phyloP scores from a whole-genome alignment of 2,888 invertebrate species.

The Rhorus exstirpatorius region DNA sequence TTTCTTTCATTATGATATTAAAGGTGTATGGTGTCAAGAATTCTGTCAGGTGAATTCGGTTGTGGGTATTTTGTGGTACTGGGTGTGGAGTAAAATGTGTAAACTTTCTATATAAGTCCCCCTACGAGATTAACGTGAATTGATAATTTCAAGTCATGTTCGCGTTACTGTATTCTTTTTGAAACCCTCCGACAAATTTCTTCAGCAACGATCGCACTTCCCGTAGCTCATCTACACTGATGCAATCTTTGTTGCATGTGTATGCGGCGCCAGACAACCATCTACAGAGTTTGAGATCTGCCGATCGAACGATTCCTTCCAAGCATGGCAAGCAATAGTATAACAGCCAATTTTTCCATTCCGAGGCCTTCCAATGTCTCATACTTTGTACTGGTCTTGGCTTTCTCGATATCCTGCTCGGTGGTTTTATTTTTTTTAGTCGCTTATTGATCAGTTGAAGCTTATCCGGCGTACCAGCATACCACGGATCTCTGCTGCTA shows the following conservation, averaged over 20 bases:
- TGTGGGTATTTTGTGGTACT: too few species aligned
- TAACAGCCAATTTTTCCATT: conserved; percentile 22
- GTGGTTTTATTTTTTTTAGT: conserved; percentile 5
- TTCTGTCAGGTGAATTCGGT: too few species aligned
- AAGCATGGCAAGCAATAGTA: conserved; percentile 47
- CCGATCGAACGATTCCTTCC: conserved; percentile 16
- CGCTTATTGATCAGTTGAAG: neutral
- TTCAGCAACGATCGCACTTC: conserved; percentile 29
- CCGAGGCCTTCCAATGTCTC: conserved; percentile 37
- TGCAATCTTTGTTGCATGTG: conserved; percentile 26
- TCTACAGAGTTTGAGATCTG: conserved; percentile 36
- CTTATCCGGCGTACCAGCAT: neutral
- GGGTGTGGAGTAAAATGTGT: too few species aligned
- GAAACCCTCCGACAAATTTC: conserved; percentile 31
- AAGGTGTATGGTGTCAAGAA: too few species aligned
- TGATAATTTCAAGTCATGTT: too few species aligned
- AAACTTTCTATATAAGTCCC: too few species aligned
- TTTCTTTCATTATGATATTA: too few species aligned
- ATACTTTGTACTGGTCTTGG: conserved; percentile 42
- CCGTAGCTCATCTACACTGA: conserved; percentile 28
- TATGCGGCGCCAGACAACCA: conserved; percentile 44
- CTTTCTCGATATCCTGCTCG: conserved; percentile 5
- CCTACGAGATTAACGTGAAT: too few species aligned
- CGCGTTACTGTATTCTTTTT: conserved; percentile 46
- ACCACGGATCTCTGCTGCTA: conserved; percentile 13